Evolutionary conservation across 2,888 invertebrate species (phyloP).

Genomic region (Tetheella fluctuosa): DNA sequence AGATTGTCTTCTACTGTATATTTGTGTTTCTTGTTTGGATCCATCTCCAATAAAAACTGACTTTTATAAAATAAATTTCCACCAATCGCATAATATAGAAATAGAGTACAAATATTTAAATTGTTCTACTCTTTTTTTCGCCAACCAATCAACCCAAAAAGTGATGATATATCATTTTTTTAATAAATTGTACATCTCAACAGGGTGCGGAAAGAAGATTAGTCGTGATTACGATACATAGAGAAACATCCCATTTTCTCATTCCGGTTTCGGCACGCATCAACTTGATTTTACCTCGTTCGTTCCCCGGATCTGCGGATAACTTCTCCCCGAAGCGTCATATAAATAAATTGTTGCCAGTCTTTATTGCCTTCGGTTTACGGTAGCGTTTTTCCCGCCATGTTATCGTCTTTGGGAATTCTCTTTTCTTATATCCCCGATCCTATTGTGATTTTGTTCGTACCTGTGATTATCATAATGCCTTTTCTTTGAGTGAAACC

Average conservation of each 20-base stretch:
- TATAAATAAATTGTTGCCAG: constrained; percentile 84
- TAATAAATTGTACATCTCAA: constrained; percentile 28
- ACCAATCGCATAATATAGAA: no score
- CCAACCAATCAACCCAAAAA: no score
- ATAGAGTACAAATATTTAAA: no score
- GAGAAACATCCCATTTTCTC: constrained; percentile 65
- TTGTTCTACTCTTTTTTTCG: no score
- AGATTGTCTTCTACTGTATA: no score
- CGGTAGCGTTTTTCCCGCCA: constrained; percentile 72
- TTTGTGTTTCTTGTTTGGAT: no score
- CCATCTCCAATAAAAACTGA: no score
- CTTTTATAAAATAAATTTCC: no score
- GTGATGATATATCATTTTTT: no score
- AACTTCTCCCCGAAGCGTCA: constrained; percentile 81
- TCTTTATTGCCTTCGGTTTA: constrained; percentile 79
- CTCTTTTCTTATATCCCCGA: constrained; percentile 62
- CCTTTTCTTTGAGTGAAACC: constrained; percentile 45
- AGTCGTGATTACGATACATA: constrained; percentile 57
- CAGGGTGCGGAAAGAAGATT: constrained; percentile 49
- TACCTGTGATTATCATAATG: constrained; percentile 74
- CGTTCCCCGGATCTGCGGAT: constrained; percentile 67
- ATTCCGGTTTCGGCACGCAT: constrained; percentile 67
- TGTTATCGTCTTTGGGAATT: constrained; percentile 75
- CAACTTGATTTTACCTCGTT: constrained; percentile 79
- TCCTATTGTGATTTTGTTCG: constrained; percentile 71